Base-by-base conservation (phyloP, 2,888 invertebrate genomes). In the Onthophagus sagittarius region DNA sequence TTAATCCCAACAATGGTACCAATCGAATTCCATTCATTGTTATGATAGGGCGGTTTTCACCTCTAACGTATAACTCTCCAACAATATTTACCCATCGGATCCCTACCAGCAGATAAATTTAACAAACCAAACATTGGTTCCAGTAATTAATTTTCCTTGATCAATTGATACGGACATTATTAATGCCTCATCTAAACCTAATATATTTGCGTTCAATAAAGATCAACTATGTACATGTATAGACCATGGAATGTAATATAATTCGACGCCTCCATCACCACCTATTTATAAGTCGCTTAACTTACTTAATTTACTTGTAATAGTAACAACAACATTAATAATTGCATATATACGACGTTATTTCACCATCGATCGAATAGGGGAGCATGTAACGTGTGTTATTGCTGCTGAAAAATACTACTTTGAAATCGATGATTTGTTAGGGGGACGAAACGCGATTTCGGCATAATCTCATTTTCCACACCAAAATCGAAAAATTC, bases 321-420 rank as follows among this genome's bases (percentile, higher is more conserved):
- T 53, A 53, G 11, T 53, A 53, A 53, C 6, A 53, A 23, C 23
- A 53, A 53, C 6, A 53, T 53, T 53, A 53, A 11, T 53, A 53
- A 53, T 53, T 53, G 7, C 2, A 9, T 9, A 4, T 53, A 53
- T 53, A 4, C 39, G 39, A 53, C 39, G 39, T 53, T 11, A 53
- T 53, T 23, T 53, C 39, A 53, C 39, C 39, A 53, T 53, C 39
- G 39, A 53, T 11, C 39, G 39, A 64, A 31, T 32, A 23, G 67
- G 32, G 9, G 13, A 13, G 67, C 32, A 11, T 23, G 64, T 15
- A 64, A 64, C 15, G 64, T 64, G 63, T 63, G n/a, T 67, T 67
- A 67, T 67, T 67, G 67, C 67, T 67, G n/a, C n/a, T 67, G 67
- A 32, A 67, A 67, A 67, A 67, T 67, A 67, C 67, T 31, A 23